Evolutionary conservation across 2,113 vertebrate genomes (phyloP).

Genomic region (Sitta europaea): DNA sequence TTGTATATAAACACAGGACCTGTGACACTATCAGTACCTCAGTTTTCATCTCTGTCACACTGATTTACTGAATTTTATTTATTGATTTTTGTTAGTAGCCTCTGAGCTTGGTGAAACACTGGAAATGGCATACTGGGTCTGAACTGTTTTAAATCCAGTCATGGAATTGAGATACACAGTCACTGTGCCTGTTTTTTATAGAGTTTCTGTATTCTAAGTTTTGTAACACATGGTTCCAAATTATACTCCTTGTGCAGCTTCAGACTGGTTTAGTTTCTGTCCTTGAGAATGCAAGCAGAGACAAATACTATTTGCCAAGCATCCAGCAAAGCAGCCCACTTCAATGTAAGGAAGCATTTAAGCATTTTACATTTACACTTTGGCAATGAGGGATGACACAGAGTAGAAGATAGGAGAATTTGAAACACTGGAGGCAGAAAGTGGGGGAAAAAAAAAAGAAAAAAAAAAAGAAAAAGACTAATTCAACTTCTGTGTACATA

Average conservation of each 20-base stretch:
- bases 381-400: not conserved
- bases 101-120: not conserved
- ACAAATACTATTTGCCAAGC: not conserved
- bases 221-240: not conserved
- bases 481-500: not conserved
- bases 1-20: not conserved
- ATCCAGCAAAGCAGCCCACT: not conserved
- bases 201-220: not conserved
- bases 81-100: not conserved
- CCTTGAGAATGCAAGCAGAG: not conserved
- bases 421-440: not conserved
- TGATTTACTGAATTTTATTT: not conserved
- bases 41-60: not conserved
- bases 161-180: not conserved
- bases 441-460: fast-evolving
- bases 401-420: not conserved
- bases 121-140: not conserved
- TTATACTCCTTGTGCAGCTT: not conserved
- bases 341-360: not conserved
- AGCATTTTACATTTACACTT: not conserved
- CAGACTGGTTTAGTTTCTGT: not conserved
- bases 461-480: not conserved
- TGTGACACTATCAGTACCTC: not conserved
- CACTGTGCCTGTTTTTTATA: not conserved
- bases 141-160: not conserved